Percentiles rank a stretch among this genome's conserved stretches.
Evolutionary conservation across 2,113 vertebrate species (phyloP).

Genomic region (Eolophus roseicapilla): DNA sequence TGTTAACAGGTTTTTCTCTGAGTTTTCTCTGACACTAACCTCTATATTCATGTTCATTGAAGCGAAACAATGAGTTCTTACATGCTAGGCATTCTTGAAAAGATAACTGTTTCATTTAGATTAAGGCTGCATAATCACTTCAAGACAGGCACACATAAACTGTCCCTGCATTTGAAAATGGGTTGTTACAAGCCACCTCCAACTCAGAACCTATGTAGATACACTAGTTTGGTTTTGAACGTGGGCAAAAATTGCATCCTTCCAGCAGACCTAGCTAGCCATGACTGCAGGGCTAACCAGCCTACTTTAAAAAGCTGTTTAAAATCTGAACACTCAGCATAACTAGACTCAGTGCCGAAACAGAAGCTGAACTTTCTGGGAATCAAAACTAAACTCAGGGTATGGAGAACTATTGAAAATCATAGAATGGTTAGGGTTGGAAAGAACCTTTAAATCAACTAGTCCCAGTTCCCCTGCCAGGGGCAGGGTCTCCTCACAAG

Average conservation of each 20-base stretch:
- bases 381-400: not conserved
- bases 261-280: not conserved
- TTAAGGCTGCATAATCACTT: not conserved
- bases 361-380: not conserved
- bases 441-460: not conserved
- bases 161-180: not conserved
- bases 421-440: not conserved
- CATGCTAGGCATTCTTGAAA: not conserved
- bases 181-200: not conserved
- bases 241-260: not conserved
- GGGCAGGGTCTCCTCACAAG: not conserved
- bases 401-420: not conserved
- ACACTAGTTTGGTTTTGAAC: not conserved
- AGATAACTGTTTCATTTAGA: not conserved
- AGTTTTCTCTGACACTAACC: not conserved
- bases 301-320: not conserved
- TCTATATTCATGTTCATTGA: not conserved
- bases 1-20: not conserved
- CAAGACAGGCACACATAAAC: not conserved
- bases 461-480: not conserved
- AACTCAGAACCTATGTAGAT: not conserved
- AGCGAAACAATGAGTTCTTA: not conserved
- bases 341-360: not conserved
- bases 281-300: not conserved
- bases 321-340: not conserved